Conservation (phyloP, 2,888 invertebrate genomes). For the Chymomyza amoena region DNA sequence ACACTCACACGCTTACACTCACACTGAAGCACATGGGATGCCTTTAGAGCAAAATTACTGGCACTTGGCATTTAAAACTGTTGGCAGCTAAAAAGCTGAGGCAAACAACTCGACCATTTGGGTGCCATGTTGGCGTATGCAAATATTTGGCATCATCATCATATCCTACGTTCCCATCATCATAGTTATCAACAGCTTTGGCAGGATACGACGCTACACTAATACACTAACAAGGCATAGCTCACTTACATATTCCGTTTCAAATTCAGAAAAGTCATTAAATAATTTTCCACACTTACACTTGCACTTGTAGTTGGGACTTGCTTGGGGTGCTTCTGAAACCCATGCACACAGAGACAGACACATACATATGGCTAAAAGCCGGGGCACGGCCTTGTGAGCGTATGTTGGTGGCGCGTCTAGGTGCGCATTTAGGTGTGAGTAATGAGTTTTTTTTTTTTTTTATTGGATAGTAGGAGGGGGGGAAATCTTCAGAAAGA, state of each 20-base stretch:
- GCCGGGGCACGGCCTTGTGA: constrained; percentile 5
- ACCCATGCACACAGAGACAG: constrained; percentile 29
- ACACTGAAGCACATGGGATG: neutral
- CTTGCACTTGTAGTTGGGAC: constrained; percentile 24
- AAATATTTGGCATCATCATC: constrained; percentile 63
- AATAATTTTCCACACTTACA: constrained; percentile 74
- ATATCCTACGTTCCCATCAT: constrained; percentile 14
- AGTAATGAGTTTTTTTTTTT: constrained; percentile 47
- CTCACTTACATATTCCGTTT: constrained; percentile 70
- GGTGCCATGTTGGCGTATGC: constrained; percentile 56
- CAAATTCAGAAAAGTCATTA: constrained; percentile 73
- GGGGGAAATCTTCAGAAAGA: no score
- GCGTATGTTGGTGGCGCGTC: neutral
- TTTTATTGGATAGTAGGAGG: no score
- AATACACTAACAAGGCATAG: constrained; percentile 33
- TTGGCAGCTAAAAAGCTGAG: neutral
- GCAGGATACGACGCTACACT: neutral
- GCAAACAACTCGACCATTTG: constrained; percentile 37
- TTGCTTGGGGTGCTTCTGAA: neutral
- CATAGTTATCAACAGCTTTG: neutral
- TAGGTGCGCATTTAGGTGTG: constrained; percentile 18
- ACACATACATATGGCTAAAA: constrained; percentile 22
- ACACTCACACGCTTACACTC: neutral
- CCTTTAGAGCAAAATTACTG: constrained; percentile 44
- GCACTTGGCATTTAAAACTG: constrained; percentile 20